Conservation (phyloP, 1,140 invertebrate species). For the Penaeus vannamei region DNA sequence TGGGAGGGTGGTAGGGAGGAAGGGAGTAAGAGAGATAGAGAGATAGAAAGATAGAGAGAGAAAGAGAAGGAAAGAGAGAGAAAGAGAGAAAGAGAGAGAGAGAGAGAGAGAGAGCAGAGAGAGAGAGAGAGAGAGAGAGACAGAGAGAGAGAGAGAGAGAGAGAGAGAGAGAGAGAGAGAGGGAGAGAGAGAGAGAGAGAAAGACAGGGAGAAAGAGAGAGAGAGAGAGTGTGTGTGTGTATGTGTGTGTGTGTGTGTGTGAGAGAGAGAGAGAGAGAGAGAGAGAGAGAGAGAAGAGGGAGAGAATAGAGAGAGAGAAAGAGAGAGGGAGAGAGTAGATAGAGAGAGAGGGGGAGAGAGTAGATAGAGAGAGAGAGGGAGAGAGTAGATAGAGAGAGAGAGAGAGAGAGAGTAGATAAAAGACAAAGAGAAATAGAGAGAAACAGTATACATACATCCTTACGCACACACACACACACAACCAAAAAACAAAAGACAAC, state of each 20-base stretch:
- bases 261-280: slow-evolving; percentile 7
- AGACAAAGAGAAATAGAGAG: slow-evolving; percentile 1
- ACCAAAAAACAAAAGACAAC: too few relatives aligned
- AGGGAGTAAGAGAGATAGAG: too few relatives aligned
- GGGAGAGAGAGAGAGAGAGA: not conserved
- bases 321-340: too few relatives aligned
- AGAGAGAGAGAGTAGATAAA: slow-evolving; percentile 10
- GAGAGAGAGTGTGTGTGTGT: not conserved
- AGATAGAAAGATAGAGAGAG: not conserved
- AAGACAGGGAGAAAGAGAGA: not conserved
- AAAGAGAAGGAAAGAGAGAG: not conserved
- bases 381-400: not conserved
- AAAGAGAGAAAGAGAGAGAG: not conserved
- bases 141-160: not conserved
- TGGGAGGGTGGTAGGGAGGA: too few relatives aligned
- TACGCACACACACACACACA: too few relatives aligned
- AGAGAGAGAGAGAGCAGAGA: slow-evolving; percentile 4
- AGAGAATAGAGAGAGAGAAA: too few relatives aligned
- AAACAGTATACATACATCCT: not conserved
- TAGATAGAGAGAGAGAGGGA: too few relatives aligned
- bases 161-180: slow-evolving; percentile 17
- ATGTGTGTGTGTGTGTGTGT: too few relatives aligned
- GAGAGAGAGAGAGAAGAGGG: not conserved
- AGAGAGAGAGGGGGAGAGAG: too few relatives aligned
- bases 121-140: slow-evolving; percentile 29